Percentiles rank a stretch among this genome's conserved stretches.
Conservation (phyloP, 1,140 invertebrate genomes). For the Goniozus legneri region DNA sequence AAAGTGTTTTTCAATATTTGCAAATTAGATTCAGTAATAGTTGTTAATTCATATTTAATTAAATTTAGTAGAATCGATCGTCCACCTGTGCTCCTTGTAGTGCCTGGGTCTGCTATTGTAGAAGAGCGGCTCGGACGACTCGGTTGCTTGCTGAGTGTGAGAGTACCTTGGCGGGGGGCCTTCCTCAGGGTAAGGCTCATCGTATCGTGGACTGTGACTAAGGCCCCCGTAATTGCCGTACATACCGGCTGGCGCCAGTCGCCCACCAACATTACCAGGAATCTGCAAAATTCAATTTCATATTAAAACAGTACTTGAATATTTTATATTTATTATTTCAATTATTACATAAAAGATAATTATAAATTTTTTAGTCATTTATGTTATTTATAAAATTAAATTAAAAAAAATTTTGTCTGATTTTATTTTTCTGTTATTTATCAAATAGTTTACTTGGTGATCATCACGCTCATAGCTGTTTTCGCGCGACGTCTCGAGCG, state of each 20-base stretch:
- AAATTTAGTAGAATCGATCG: not conserved
- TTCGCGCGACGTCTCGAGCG: conserved; percentile 75
- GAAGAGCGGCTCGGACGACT: conserved; percentile 76
- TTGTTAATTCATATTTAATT: not conserved
- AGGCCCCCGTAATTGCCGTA: conserved; percentile 50
- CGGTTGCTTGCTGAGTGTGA: conserved; percentile 44
- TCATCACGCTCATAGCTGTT: conserved; percentile 82
- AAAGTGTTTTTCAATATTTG: not conserved
- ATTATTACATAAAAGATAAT: not conserved
- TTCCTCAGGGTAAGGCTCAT: conserved; percentile 54
- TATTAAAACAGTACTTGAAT: too few relatives aligned
- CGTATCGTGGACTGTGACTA: conserved; percentile 50
- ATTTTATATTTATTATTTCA: conserved; percentile 2
- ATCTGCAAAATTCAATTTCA: conserved; percentile 36
- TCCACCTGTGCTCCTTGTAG: conserved; percentile 57
- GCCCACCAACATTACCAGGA: conserved; percentile 34
- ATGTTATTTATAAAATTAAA: not conserved
- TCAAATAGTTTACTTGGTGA: conserved; percentile 39
- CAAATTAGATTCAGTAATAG: not conserved
- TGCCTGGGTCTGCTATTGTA: conserved; percentile 83
- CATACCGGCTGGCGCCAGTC: conserved; percentile 37
- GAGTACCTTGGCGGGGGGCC: conserved; percentile 53
- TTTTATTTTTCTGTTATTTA: too few relatives aligned
- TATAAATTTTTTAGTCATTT: not conserved
- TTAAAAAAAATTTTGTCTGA: not conserved